phyloP scores from a whole-genome alignment of 2,113 vertebrate species.

The Odontophorus gujanensis region DNA sequence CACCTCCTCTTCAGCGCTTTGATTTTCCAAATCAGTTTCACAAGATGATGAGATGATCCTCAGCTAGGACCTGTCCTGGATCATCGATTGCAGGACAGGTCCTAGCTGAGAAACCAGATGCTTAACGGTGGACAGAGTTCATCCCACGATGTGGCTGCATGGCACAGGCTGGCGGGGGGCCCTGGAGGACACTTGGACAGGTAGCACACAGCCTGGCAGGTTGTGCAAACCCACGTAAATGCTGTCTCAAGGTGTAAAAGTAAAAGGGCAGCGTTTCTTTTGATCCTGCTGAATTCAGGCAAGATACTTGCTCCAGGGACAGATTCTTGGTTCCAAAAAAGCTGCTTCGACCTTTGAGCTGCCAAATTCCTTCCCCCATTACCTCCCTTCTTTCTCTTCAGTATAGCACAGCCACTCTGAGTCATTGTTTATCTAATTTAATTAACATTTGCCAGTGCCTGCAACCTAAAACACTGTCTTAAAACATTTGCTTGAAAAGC shows the following conservation, averaged over 20 bases:
- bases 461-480: slow-evolving; percentile 81
- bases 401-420: slow-evolving; percentile 73
- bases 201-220: background rate
- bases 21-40: background rate
- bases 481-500: slow-evolving; percentile 83
- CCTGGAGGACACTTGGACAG: background rate
- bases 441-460: slow-evolving; percentile 81
- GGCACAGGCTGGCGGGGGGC: background rate
- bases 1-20: background rate
- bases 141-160: background rate
- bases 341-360: slow-evolving; percentile 64
- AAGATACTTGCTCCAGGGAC: slow-evolving; percentile 37
- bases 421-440: slow-evolving; percentile 84
- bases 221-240: background rate
- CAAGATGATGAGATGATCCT: background rate
- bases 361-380: slow-evolving; percentile 56
- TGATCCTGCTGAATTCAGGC: background rate
- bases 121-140: background rate
- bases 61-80: background rate
- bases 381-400: slow-evolving; percentile 56
- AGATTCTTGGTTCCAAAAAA: slow-evolving; percentile 50
- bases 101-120: background rate
- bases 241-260: slow-evolving; percentile 10
- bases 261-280: background rate
- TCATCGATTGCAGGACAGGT: background rate